Evolutionary conservation across 2,797 vertebrate species (phyloP).

Genomic region (Heteromormyrus szaboi): DNA sequence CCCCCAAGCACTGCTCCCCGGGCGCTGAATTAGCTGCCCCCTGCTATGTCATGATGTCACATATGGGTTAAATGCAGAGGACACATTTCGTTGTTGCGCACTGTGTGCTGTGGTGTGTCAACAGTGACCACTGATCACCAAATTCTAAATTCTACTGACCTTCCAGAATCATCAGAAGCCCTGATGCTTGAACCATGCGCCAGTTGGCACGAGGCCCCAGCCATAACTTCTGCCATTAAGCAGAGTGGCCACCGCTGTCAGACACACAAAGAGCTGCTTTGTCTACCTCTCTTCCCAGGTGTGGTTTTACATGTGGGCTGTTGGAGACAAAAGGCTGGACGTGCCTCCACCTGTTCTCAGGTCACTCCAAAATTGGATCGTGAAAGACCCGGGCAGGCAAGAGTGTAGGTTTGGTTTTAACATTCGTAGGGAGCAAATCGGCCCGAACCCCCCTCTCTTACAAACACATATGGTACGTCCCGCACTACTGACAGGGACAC

Average conservation of each 20-base stretch:
- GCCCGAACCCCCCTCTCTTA: background rate
- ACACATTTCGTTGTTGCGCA: background rate
- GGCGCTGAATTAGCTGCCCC: background rate
- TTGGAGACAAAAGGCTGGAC: constrained; percentile 53
- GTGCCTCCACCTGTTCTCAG: constrained; percentile 53
- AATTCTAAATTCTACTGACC: constrained; percentile 34
- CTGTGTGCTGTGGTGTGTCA: background rate
- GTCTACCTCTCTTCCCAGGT: constrained; percentile 44
- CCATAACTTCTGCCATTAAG: constrained; percentile 49
- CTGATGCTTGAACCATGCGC: constrained; percentile 48
- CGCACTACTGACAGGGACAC: background rate
- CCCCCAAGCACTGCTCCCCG: background rate
- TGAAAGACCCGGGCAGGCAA: background rate
- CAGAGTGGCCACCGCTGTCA: constrained; percentile 55
- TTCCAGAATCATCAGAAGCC: constrained; percentile 49
- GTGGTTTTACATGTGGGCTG: constrained; percentile 28
- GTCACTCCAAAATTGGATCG: constrained; percentile 33
- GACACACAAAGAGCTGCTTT: constrained; percentile 44
- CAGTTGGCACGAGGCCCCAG: constrained; percentile 45
- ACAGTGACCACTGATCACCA: background rate
- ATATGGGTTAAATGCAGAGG: background rate
- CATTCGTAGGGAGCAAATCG: background rate
- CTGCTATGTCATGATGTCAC: background rate
- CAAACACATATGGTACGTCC: background rate
- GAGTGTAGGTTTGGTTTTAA: background rate